Evolutionary conservation across 2,113 vertebrate species (phyloP).

Genomic region (Mus musculus): DNA sequence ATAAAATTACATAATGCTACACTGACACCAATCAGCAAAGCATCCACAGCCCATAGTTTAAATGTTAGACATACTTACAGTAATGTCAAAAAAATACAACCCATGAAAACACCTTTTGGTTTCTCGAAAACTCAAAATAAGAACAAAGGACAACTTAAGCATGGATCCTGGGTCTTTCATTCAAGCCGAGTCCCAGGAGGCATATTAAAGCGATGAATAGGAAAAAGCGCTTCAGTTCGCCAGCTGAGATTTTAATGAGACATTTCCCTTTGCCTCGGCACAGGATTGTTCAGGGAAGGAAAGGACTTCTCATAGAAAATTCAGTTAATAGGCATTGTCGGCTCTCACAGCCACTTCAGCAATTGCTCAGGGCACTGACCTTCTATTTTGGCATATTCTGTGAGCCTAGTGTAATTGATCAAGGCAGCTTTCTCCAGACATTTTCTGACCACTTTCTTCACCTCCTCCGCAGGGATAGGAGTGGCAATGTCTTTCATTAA

Average conservation of each 20-base stretch:
- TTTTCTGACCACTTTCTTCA: slow-evolving; percentile 95
- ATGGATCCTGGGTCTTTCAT: slow-evolving; percentile 86
- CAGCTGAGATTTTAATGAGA: slow-evolving; percentile 93
- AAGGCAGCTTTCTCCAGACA: slow-evolving; percentile 97
- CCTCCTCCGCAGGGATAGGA: slow-evolving; percentile 95
- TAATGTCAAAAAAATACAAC: slow-evolving; percentile 81
- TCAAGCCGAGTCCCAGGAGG: slow-evolving; percentile 89
- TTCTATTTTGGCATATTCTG: slow-evolving; percentile 96
- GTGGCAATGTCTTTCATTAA: slow-evolving; percentile 99
- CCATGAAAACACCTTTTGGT: slow-evolving; percentile 80
- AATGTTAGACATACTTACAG: slow-evolving; percentile 79
- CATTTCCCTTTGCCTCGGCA: slow-evolving; percentile 89
- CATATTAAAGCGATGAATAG: slow-evolving; percentile 92
- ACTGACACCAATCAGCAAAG: slow-evolving; percentile 62
- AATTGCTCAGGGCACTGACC: slow-evolving; percentile 90
- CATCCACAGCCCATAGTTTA: slow-evolving; percentile 67
- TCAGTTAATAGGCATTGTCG: slow-evolving; percentile 86
- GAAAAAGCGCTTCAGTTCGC: slow-evolving; percentile 90
- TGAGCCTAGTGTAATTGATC: slow-evolving; percentile 97
- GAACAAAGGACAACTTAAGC: slow-evolving; percentile 89
- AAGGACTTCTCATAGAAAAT: slow-evolving; percentile 85
- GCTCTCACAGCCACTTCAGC: slow-evolving; percentile 85
- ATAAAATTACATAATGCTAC: slow-evolving; percentile 59
- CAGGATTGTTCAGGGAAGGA: slow-evolving; percentile 85
- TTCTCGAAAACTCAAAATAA: slow-evolving; percentile 85